phyloP scores from a whole-genome alignment of 2,797 vertebrate species.

The Clarias fuscus region DNA sequence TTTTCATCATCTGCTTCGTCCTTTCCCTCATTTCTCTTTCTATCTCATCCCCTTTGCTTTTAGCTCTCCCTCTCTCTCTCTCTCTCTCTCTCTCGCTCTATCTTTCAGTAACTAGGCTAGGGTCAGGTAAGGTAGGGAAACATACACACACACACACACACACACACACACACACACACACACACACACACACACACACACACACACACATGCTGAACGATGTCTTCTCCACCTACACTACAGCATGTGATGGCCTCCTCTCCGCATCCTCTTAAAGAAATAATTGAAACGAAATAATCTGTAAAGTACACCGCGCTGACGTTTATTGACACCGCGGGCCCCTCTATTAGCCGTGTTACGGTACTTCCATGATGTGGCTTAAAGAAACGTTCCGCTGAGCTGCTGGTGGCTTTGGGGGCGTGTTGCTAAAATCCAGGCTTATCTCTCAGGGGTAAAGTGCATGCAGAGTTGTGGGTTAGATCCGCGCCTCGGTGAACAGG shows the following conservation, averaged over 20 bases:
- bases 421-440: constrained; percentile 15
- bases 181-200: constrained; percentile 11
- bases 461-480: not conserved
- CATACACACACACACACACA: constrained; percentile 35
- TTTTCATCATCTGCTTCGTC: constrained; percentile 48
- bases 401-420: not conserved
- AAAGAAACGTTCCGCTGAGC: not conserved
- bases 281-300: not conserved
- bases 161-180: constrained; percentile 28
- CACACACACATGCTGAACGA: not conserved
- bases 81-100: not conserved
- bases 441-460: constrained; percentile 17
- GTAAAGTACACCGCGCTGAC: not conserved
- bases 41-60: constrained; percentile 18
- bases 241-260: not conserved
- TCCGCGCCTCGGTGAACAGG: not conserved
- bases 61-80: not conserved
- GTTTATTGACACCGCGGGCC: not conserved
- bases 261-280: constrained; percentile 7
- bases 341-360: not conserved
- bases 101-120: constrained; percentile 54
- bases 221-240: constrained; percentile 16
- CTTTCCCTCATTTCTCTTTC: constrained; percentile 8
- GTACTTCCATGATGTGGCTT: not conserved
- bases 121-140: constrained; percentile 64